Percentiles rank a stretch among this genome's conserved stretches.
These are phyloP conservation scores for Mionectes macconnelli DNA, from an alignment of 2,113 vertebrate species.

Conservation along the genomic window DNA sequence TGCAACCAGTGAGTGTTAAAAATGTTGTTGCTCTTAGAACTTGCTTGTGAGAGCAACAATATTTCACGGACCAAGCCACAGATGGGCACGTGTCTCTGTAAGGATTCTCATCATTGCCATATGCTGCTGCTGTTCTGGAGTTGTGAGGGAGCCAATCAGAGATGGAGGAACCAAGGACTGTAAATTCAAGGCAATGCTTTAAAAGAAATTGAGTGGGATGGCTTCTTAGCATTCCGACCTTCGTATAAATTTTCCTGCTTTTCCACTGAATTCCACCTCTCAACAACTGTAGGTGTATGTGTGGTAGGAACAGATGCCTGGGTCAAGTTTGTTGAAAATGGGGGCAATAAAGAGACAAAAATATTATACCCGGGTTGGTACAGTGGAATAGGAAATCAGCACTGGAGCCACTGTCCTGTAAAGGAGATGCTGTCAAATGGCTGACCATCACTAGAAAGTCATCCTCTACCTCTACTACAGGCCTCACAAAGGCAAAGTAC, in stretches of 20 bases:
- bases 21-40: neutral
- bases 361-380: neutral
- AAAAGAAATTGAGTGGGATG: neutral
- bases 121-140: neutral
- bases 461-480: neutral
- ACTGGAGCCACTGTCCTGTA: neutral
- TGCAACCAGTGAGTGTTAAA: neutral
- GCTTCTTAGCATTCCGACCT: neutral
- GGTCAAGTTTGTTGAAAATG: neutral
- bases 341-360: neutral
- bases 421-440: neutral
- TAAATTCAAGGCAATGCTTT: neutral
- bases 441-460: neutral
- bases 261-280: neutral
- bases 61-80: neutral
- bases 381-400: neutral
- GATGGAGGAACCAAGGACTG: neutral
- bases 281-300: neutral
- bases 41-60: neutral
- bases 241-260: neutral
- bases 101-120: neutral
- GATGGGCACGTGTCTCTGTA: fast-evolving
- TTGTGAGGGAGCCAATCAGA: neutral
- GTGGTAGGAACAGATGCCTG: neutral
- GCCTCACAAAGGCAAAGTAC: neutral